Percentiles rank a stretch among this genome's conserved stretches.
phyloP scores from a whole-genome alignment of 2,113 vertebrate species.

The Petromus typicus region DNA sequence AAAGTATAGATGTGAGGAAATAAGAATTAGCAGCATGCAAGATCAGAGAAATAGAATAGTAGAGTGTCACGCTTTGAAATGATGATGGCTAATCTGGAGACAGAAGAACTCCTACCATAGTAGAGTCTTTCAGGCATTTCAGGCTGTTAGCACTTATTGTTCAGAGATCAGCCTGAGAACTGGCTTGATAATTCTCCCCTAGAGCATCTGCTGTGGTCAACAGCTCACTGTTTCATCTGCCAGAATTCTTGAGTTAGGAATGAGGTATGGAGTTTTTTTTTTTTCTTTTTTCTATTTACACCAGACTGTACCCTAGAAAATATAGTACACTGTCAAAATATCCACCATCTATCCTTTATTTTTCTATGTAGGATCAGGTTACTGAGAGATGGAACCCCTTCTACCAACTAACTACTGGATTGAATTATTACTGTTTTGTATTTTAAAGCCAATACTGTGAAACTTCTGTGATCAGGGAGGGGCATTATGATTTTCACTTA shows the following conservation, averaged over 20 bases:
- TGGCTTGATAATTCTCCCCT: background rate
- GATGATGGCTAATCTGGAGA: background rate
- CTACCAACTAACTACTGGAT: background rate
- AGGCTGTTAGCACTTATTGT: background rate
- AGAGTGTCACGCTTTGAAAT: background rate
- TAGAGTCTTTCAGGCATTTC: background rate
- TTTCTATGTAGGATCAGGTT: background rate
- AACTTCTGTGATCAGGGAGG: background rate
- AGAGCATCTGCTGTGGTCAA: background rate
- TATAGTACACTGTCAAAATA: background rate
- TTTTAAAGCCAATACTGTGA: background rate
- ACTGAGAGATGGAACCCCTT: background rate
- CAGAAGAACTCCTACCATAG: background rate
- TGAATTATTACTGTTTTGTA: background rate
- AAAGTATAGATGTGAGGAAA: background rate
- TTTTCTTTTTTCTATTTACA: background rate
- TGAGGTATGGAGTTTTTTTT: background rate
- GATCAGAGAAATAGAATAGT: background rate
- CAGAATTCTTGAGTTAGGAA: background rate
- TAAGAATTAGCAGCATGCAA: background rate
- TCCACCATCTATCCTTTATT: background rate
- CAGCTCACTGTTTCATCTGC: background rate
- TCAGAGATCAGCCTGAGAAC: background rate
- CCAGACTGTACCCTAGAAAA: background rate
- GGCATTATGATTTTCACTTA: accelerated